Conservation (phyloP, 2,797 vertebrate species). For the Naso thynnoides region DNA sequence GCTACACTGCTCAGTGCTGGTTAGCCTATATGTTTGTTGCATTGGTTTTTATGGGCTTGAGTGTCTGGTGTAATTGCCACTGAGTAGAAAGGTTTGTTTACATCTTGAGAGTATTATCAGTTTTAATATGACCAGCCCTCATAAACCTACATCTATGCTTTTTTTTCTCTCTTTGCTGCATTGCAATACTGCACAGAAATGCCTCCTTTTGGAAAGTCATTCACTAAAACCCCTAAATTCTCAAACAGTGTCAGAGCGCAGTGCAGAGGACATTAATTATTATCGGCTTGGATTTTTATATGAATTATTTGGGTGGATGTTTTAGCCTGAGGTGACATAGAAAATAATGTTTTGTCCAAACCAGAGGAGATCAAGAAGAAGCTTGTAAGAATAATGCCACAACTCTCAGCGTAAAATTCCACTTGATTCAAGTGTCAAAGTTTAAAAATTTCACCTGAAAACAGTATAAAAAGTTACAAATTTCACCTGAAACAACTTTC, state of each 20-base stretch:
- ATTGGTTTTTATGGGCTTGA: background rate
- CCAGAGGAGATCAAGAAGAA: background rate
- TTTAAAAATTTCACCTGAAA: background rate
- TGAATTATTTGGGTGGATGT: too few species aligned
- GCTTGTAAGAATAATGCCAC: background rate
- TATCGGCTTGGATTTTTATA: background rate
- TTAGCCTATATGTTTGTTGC: background rate
- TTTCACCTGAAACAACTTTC: background rate
- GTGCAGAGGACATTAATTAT: too few species aligned
- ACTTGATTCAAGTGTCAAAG: too few species aligned
- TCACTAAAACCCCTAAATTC: background rate
- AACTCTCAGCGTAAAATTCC: too few species aligned
- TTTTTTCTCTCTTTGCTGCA: background rate
- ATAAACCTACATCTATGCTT: background rate
- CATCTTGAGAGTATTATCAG: background rate
- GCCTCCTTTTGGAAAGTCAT: background rate
- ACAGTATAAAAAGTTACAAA: background rate
- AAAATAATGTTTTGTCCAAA: background rate
- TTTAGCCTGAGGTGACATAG: background rate
- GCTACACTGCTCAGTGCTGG: background rate
- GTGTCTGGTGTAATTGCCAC: background rate
- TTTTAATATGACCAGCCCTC: too few species aligned
- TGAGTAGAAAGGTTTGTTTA: background rate
- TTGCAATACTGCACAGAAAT: background rate
- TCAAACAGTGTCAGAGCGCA: too few species aligned